Evolutionary conservation across 1,140 invertebrate genomes (phyloP).

Genomic region (Panulirus ornatus): DNA sequence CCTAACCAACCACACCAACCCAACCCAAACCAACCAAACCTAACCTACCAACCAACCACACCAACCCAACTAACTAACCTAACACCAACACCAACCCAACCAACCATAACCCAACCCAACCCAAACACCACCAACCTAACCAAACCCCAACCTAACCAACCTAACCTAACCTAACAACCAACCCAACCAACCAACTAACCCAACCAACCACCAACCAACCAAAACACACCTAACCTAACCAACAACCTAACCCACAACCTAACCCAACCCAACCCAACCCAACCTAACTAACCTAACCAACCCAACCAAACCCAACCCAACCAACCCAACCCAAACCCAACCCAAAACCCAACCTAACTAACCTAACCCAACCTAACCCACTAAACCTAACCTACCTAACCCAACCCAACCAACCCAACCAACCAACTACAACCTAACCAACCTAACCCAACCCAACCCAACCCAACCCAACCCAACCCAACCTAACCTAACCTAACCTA

Average conservation of each 20-base stretch:
- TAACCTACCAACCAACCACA: no score
- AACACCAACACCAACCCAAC: no score
- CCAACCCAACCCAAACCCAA: not conserved
- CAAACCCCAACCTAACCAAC: not conserved
- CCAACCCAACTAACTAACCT: no score
- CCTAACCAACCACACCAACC: no score
- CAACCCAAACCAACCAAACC: no score
- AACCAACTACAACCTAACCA: conserved; percentile 14
- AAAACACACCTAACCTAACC: conserved; percentile 11
- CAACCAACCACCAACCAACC: not conserved
- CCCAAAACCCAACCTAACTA: conserved; percentile 28
- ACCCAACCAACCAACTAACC: not conserved
- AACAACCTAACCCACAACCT: conserved; percentile 18
- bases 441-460: conserved; percentile 35
- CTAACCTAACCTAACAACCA: not conserved
- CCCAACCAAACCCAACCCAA: conserved; percentile 20
- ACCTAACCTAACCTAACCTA: conserved; percentile 39
- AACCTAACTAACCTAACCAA: not conserved
- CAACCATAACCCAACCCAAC: no score
- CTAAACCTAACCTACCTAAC: conserved; percentile 30
- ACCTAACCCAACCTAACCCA: conserved; percentile 18
- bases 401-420: conserved; percentile 28
- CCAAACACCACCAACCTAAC: not conserved
- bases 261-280: conserved; percentile 25
- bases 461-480: conserved; percentile 37